phyloP scores from a whole-genome alignment of 1,140 invertebrate species.

The Cotesia chilonis region DNA sequence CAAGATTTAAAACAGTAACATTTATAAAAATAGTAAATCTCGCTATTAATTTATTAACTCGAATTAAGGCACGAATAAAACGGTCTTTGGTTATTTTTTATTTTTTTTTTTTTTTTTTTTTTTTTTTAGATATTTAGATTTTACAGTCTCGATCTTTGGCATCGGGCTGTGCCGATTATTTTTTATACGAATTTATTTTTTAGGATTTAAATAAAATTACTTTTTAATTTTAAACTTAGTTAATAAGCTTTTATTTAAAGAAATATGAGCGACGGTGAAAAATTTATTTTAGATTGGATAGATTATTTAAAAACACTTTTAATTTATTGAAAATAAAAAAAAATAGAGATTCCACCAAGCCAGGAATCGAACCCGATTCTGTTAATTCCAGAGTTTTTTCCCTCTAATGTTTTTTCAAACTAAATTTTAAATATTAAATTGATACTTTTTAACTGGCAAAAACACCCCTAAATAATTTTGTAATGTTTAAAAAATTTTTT shows the following conservation, averaged over 20 bases:
- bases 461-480: no score
- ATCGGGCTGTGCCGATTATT: slow-evolving; percentile 44
- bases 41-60: slow-evolving; percentile 1
- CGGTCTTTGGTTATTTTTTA: slow-evolving; percentile 54
- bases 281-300: no score
- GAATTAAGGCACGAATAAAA: slow-evolving; percentile 37
- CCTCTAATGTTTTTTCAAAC: no score
- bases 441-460: no score
- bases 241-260: no score
- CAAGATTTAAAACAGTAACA: slow-evolving; percentile 12
- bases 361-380: neutral
- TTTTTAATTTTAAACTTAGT: neutral
- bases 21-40: neutral
- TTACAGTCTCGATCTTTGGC: slow-evolving; percentile 60
- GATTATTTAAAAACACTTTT: no score
- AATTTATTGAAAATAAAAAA: no score
- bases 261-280: no score
- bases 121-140: slow-evolving; percentile 38
- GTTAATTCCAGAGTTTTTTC: neutral
- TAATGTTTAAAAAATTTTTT: no score
- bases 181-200: slow-evolving; percentile 3
- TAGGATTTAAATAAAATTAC: neutral
- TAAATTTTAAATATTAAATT: no score
- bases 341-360: no score
- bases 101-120: slow-evolving; percentile 42